Conservation (phyloP, 92 coral and sea anemone species). For the Epizoanthus ramosus region DNA sequence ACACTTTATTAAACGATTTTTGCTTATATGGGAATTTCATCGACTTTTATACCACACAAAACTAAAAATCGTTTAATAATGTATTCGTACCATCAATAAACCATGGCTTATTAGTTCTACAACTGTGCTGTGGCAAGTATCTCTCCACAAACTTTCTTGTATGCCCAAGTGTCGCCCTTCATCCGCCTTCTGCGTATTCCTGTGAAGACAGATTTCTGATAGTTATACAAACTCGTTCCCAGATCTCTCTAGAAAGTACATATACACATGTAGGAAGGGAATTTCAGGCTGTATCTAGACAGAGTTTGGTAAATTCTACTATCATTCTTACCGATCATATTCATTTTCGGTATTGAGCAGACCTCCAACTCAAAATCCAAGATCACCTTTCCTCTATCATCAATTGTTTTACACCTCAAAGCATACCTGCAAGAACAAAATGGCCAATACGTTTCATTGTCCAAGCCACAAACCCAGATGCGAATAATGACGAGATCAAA, state of each 20-base stretch:
- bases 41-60: no score
- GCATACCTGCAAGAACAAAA: conserved; percentile 64
- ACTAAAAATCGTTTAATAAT: no score
- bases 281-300: background rate
- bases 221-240: background rate
- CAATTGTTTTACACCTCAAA: conserved; percentile 91
- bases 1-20: no score
- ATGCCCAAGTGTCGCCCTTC: conserved; percentile 99
- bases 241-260: background rate
- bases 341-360: conserved; percentile 91
- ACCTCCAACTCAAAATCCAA: conserved; percentile 98
- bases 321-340: conserved; percentile 77
- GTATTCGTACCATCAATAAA: no score
- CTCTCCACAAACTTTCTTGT: conserved; percentile 94
- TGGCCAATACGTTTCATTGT: background rate
- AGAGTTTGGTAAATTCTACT: background rate
- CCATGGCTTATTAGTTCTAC: conserved; percentile 22
- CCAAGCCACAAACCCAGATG: background rate
- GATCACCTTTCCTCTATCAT: conserved; percentile 88
- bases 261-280: background rate
- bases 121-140: conserved; percentile 87
- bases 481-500: background rate
- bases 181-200: conserved; percentile 96
- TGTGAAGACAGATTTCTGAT: conserved; percentile 1
- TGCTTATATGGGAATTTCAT: no score